Percentiles rank a stretch among this genome's conserved stretches.
Conservation (phyloP, 2,888 invertebrate genomes). For the Philaethria dido region DNA sequence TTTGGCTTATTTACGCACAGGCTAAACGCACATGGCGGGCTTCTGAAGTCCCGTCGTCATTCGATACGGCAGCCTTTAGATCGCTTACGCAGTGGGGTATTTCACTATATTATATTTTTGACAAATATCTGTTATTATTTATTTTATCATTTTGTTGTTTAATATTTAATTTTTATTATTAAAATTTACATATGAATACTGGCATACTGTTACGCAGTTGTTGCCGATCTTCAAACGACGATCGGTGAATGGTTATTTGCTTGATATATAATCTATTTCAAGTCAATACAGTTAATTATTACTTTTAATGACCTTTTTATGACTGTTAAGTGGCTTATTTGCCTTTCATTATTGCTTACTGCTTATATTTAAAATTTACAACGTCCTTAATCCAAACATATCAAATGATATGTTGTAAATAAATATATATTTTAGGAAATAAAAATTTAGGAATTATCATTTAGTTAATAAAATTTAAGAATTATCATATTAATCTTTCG, state of each 20-base stretch:
- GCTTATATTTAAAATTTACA: neutral
- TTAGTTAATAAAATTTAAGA: too few relatives aligned
- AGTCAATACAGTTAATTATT: too few relatives aligned
- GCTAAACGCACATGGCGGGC: slow-evolving; percentile 64
- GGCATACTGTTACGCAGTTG: too few relatives aligned
- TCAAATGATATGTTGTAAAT: too few relatives aligned
- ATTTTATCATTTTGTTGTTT: neutral
- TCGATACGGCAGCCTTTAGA: slow-evolving; percentile 62
- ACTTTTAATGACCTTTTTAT: neutral
- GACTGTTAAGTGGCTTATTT: neutral
- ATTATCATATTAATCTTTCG: too few relatives aligned
- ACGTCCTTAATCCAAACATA: too few relatives aligned
- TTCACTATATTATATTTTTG: slow-evolving; percentile 3
- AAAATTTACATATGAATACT: neutral
- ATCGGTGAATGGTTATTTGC: too few relatives aligned
- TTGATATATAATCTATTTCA: too few relatives aligned
- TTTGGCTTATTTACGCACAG: slow-evolving; percentile 61
- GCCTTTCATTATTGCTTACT: neutral
- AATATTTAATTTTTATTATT: slow-evolving; percentile 1
- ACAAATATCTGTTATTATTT: neutral
- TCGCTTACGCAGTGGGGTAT: slow-evolving; percentile 46
- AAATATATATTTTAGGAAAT: too few relatives aligned
- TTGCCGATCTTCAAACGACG: neutral
- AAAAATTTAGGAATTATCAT: too few relatives aligned
- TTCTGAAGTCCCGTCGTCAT: slow-evolving; percentile 45